Conservation (phyloP, 2,113 vertebrate genomes). For the Elaphurus davidianus region DNA sequence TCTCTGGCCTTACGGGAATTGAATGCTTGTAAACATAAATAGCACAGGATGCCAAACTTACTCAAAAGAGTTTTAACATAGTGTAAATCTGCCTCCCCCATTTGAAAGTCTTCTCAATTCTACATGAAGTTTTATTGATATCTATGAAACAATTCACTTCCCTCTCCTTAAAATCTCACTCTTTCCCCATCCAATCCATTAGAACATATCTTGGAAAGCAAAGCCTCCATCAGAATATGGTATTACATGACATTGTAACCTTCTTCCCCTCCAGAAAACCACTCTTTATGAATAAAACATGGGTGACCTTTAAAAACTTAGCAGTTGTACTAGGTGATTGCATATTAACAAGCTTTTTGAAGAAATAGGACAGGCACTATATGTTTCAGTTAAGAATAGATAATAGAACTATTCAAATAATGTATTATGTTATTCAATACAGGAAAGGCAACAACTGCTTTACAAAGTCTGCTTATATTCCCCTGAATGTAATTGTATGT, state of each 20-base stretch:
- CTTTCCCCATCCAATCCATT: constrained; percentile 68
- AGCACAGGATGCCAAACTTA: background rate
- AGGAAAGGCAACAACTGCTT: constrained; percentile 80
- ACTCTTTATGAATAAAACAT: constrained; percentile 92
- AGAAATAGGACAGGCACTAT: constrained; percentile 87
- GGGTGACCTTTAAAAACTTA: constrained; percentile 90
- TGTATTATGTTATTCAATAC: constrained; percentile 85
- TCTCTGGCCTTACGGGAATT: background rate
- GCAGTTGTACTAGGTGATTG: constrained; percentile 89
- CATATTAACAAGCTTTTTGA: constrained; percentile 92
- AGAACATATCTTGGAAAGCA: constrained; percentile 80
- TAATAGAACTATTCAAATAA: constrained; percentile 87
- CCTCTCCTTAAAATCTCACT: constrained; percentile 52
- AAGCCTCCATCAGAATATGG: constrained; percentile 85
- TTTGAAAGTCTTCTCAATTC: constrained; percentile 20
- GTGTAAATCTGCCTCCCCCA: background rate
- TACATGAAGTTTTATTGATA: constrained; percentile 44
- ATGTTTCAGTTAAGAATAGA: constrained; percentile 86
- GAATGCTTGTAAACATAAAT: background rate
- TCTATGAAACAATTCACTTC: constrained; percentile 43
- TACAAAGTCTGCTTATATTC: constrained; percentile 78
- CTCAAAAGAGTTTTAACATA: background rate
- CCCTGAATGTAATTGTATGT: constrained; percentile 68
- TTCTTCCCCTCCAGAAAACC: constrained; percentile 89
- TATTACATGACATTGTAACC: constrained; percentile 89